Evolutionary conservation across 2,888 invertebrate genomes (phyloP).

Genomic region (Dione vanillae): DNA sequence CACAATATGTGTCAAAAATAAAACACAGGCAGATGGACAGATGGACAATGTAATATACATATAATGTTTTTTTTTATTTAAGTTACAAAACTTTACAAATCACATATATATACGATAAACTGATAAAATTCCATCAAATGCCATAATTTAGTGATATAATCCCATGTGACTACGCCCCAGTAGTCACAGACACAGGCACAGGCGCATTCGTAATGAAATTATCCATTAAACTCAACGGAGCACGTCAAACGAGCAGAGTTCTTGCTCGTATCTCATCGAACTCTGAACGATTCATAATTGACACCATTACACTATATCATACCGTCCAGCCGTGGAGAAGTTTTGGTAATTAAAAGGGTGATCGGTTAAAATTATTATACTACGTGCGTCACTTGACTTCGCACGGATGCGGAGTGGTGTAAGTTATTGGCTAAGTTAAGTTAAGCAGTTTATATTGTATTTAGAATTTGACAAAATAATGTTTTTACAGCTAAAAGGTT

Average conservation of each 20-base stretch:
- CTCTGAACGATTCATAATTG: constrained; percentile 67
- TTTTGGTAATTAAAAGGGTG: constrained; percentile 42
- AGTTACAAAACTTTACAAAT: too few species aligned
- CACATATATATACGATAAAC: not conserved
- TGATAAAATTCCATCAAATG: not conserved
- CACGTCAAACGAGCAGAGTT: constrained; percentile 66
- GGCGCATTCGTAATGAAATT: constrained; percentile 57
- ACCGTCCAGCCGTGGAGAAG: constrained; percentile 50
- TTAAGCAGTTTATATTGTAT: not conserved
- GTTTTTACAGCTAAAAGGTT: too few species aligned
- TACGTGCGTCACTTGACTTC: constrained; percentile 12
- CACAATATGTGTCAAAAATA: too few species aligned
- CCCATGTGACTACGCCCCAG: constrained; percentile 35
- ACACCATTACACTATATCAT: constrained; percentile 68
- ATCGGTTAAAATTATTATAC: constrained; percentile 24
- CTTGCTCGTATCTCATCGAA: constrained; percentile 58
- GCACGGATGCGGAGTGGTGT: not conserved
- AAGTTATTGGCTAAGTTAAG: not conserved
- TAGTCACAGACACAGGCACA: constrained; percentile 30
- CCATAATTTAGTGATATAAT: constrained; percentile 3
- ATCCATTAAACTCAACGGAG: constrained; percentile 68
- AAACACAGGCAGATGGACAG: too few species aligned
- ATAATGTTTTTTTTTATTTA: too few species aligned
- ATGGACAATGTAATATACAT: too few species aligned
- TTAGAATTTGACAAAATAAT: not conserved